Evolutionary conservation across 2,797 vertebrate species (phyloP), one percentile per base, ranked within the genome.

Genomic region (Epinephelus malabaricus): DNA sequence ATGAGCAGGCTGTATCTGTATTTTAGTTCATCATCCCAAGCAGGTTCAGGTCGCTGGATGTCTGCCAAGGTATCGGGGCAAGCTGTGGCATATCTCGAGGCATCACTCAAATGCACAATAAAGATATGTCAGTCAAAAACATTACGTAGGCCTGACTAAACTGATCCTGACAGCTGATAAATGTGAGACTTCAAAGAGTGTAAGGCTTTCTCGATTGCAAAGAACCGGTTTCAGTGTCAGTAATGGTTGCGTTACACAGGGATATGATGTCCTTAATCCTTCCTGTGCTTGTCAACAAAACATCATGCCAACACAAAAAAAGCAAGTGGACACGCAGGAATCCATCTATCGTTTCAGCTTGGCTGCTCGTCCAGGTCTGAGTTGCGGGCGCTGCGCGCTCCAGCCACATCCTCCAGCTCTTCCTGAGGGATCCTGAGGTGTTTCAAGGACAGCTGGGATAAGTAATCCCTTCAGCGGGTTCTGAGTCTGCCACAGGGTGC

Each of bases 281-380:
- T 25, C 8, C 17, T 69, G 38, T 56, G 8, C 72, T 53, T 54
- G 75, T 78, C 67, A 85, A 76, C 83, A 72, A 64, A 78, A 70
- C 64, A 25, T 56, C 43, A 34, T 21, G 69, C 60, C 60, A 76
- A 53, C 51, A 38, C 46, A 14, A 7, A 40, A n/a, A 25, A 27
- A 56, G 19, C 30, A 54, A 50, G 30, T 73, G 56, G 23, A 34
- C 38, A 67, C 84, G 84, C 43, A 78, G n/a, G 49, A 49, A 70
- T 78, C 56, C 72, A 70, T 84, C 30, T 79, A 45, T 79, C 63
- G 66, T 59, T 47, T 80, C 53, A 9, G 47, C 47, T 53, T 81
- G 78, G 73, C 81, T 58, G 49, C 73, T 51, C 10, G 45, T 60
- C 18, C 66, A 61, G 69, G 43, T 69, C 63, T 21, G 27, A 61